Conservation (phyloP, 2,797 vertebrate species). For the Emydoidea blandingii region DNA sequence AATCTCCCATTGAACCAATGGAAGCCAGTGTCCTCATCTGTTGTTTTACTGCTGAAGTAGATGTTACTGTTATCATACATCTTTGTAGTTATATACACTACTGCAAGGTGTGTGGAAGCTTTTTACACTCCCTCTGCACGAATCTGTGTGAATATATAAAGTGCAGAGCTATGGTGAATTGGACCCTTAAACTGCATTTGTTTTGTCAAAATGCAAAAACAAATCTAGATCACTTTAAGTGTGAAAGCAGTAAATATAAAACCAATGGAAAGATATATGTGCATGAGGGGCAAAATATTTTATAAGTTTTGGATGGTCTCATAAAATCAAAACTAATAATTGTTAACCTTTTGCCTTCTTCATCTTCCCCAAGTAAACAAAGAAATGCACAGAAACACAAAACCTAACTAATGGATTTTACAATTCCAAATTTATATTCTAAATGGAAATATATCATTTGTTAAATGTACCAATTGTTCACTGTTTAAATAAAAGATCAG, state of each 20-base stretch:
- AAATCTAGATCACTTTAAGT: not conserved
- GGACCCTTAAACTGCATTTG: not conserved
- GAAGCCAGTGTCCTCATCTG: not conserved
- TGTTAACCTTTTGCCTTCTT: not conserved
- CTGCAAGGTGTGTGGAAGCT: not conserved
- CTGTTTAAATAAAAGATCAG: not conserved
- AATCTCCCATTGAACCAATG: not conserved
- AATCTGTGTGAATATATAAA: not conserved
- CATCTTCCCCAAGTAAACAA: not conserved
- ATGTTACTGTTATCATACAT: not conserved
- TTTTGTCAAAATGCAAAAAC: not conserved
- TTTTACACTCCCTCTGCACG: not conserved
- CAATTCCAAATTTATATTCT: not conserved
- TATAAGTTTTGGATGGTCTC: not conserved
- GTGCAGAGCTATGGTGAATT: not conserved
- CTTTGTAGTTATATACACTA: not conserved
- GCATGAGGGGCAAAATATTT: not conserved
- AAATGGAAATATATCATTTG: not conserved
- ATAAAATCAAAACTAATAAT: not conserved
- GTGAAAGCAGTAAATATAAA: not conserved
- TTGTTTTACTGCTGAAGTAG: not conserved
- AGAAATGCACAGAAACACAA: not conserved
- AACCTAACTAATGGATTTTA: not conserved
- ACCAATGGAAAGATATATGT: not conserved
- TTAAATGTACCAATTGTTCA: not conserved